Evolutionary conservation across 1,140 invertebrate species (phyloP).

Genomic region (Lasioglossum albipes): DNA sequence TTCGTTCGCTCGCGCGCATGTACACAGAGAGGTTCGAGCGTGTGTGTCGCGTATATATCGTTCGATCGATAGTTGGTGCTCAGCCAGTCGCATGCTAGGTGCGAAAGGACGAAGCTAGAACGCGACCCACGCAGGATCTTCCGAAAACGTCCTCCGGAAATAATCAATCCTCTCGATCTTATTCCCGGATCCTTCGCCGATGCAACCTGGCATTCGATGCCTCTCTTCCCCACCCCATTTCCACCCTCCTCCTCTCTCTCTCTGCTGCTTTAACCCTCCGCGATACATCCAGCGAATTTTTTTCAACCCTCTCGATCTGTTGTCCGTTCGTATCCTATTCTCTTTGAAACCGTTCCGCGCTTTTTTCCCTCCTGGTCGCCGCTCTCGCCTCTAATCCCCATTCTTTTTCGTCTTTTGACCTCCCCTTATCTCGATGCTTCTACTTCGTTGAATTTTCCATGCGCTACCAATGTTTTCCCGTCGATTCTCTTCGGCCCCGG

Average conservation of each 20-base stretch:
- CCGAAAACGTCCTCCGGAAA: constrained; percentile 26
- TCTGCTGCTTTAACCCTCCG: no score
- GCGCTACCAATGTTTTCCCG: constrained; percentile 9
- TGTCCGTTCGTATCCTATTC: constrained; percentile 36
- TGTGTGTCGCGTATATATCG: constrained; percentile 47
- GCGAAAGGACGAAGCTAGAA: constrained; percentile 46
- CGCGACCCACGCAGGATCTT: constrained; percentile 34
- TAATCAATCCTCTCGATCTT: constrained; percentile 47
- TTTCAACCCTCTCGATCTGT: constrained; percentile 1
- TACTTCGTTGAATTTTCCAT: constrained; percentile 47
- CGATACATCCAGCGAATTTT: background rate
- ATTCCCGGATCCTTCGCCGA: background rate
- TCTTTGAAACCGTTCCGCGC: constrained; percentile 33
- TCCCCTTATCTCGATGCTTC: constrained; percentile 52
- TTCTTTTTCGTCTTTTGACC: constrained; percentile 50
- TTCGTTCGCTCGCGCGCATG: background rate
- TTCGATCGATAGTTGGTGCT: constrained; percentile 54
- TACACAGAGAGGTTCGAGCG: constrained; percentile 29
- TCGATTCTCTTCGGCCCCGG: background rate
- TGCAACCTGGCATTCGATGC: background rate
- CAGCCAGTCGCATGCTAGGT: constrained; percentile 49
- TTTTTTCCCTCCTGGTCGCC: constrained; percentile 35
- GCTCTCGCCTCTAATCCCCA: constrained; percentile 48
- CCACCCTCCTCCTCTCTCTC: background rate
- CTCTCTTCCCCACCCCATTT: background rate